Conservation (phyloP, 2,113 vertebrate genomes). For the Amphiprion percula region DNA sequence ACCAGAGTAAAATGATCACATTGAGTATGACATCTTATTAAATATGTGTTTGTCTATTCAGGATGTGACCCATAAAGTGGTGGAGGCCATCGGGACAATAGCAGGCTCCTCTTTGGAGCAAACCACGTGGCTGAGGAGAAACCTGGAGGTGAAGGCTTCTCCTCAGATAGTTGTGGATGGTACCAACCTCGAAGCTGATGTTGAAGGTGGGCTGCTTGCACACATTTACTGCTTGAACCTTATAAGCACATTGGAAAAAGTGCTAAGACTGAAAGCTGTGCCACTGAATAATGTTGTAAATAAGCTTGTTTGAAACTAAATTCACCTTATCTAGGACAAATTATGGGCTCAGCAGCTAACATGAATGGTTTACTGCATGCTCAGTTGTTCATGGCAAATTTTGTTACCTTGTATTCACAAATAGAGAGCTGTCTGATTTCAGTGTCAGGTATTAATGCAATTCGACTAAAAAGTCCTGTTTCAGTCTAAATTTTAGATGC, state of each 20-base stretch:
- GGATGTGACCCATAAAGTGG: constrained; percentile 98
- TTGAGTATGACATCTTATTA: not conserved
- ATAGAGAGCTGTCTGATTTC: not conserved
- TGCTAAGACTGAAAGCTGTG: not conserved
- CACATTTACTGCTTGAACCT: not conserved
- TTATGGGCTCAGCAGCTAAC: not conserved
- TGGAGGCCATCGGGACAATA: constrained; percentile 95
- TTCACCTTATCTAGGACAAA: not conserved
- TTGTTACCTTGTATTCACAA: not conserved
- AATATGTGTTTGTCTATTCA: constrained; percentile 60
- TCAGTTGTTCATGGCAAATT: not conserved
- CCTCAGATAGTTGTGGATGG: constrained; percentile 97
- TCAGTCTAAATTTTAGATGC: not conserved
- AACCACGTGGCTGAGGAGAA: constrained; percentile 97
- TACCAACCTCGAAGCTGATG: constrained; percentile 91
- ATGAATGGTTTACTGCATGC: not conserved
- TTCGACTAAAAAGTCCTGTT: constrained; percentile 25
- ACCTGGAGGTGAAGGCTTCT: constrained; percentile 97
- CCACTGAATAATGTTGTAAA: not conserved
- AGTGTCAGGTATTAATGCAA: constrained; percentile 19
- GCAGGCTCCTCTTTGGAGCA: constrained; percentile 98
- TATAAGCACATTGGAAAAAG: no score
- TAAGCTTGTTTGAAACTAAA: not conserved
- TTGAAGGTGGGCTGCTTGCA: constrained; percentile 89
- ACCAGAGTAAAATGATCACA: not conserved